A percentile compares a stretch with the other conserved stretches of the same genome.
Conservation (phyloP, 2,113 vertebrate genomes). For the Orientallactaga bullata region DNA sequence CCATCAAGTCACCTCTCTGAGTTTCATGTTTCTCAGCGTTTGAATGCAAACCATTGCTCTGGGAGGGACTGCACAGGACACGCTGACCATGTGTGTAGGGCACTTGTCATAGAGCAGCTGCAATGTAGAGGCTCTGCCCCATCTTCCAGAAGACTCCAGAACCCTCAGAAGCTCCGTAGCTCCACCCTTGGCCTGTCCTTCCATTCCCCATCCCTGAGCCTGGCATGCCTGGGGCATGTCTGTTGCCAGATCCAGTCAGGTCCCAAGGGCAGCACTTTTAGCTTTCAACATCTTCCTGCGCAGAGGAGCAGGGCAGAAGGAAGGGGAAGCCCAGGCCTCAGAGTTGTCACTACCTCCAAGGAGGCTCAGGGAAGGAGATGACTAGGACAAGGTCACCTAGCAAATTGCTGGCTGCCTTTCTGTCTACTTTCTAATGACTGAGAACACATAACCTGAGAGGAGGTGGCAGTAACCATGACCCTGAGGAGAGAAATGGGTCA, state of each 20-base stretch:
- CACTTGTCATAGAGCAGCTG: background rate
- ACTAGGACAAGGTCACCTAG: slow-evolving; percentile 22
- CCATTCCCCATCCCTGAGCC: background rate
- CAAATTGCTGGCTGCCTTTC: slow-evolving; percentile 25
- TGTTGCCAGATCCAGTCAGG: background rate
- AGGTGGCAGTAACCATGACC: background rate
- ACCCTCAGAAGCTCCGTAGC: no score
- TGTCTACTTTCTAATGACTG: slow-evolving; percentile 31
- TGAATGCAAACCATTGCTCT: background rate
- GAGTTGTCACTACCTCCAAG: background rate
- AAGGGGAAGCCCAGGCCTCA: background rate
- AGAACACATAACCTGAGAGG: slow-evolving; percentile 17
- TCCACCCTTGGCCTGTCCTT: no score
- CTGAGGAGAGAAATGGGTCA: fast-evolving
- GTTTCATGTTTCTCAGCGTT: background rate
- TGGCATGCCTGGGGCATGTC: no score
- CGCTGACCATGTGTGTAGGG: background rate
- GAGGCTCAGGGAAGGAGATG: background rate
- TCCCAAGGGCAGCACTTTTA: background rate
- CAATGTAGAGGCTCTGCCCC: fast-evolving
- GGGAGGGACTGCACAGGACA: background rate
- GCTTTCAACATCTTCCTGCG: background rate
- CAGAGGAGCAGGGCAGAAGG: background rate
- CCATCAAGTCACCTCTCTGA: background rate
- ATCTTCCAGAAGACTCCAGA: background rate